Base-by-base conservation (phyloP, 2,113 vertebrate species). In the Cairina moschata region DNA sequence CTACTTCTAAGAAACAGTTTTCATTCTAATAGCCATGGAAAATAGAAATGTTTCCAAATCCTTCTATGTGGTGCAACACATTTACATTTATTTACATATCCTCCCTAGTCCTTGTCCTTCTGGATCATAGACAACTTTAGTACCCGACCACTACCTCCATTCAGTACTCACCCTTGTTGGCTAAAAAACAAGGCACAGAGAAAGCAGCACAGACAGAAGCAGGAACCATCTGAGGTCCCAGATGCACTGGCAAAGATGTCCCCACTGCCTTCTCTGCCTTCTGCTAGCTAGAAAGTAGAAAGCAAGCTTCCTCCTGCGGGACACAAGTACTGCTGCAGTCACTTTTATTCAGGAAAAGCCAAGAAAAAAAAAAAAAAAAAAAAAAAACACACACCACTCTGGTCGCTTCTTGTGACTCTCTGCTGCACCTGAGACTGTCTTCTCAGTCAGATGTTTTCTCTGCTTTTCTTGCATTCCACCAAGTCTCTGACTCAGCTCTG, bases 191-290 rank as follows among this genome's bases (percentile, higher is more conserved):
- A 77, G 42, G 17, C 38, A 46, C 3, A 6, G n/a, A 22, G 48
- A 22, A 36, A 58, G 54, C 1, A 2, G 42, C 1, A 3, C 59
- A 90, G 42, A 14, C 56, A 54, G 32, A 78, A 81, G 23, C 40
- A 58, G 34, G 36, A 68, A 22, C 12, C 29, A 58, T 11, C 13
- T 0, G 0, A 32, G 11, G 50, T 28, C 38, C 34, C 50, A 44
- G 22, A 20, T n/a, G 23, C 22, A 15, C n/a, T 52, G 71, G 20
- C 31, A 67, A 78, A 21, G 52, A 26, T 2, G 3, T 44, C 8
- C 8, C 21, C 8, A 22, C 8, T 54, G 23, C 9, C 26, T 58
- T 56, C 32, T 2, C 8, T 54, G 23, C 9, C 29, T 58, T 56
- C 32, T 2, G 1, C 4, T 34, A 59, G 18, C 12, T 28, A 80